phyloP scores from a whole-genome alignment of 2,113 vertebrate species.

The Chionis minor region DNA sequence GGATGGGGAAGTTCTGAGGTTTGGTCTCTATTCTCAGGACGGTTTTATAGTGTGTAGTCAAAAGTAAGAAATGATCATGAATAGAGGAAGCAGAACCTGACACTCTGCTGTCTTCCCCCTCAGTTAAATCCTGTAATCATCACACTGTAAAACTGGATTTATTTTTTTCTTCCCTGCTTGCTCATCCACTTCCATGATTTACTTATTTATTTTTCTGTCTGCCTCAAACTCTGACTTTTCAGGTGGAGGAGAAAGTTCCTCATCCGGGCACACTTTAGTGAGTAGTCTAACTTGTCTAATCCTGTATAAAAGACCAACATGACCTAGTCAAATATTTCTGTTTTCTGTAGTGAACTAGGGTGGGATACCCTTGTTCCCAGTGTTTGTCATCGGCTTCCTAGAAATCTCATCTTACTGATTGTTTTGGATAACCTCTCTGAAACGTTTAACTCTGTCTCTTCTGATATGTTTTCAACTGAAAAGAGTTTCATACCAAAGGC shows the following conservation, averaged over 20 bases:
- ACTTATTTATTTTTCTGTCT: background rate
- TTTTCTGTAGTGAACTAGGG: background rate
- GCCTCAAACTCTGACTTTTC: background rate
- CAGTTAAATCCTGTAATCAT: background rate
- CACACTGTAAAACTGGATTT: background rate
- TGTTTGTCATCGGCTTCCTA: background rate
- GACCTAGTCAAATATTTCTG: background rate
- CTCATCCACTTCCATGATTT: background rate
- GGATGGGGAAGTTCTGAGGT: background rate
- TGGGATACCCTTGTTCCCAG: background rate
- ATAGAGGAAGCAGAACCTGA: background rate
- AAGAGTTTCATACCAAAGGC: background rate
- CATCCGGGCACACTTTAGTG: background rate
- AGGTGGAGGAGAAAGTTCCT: background rate
- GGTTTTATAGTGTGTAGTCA: background rate
- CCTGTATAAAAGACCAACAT: background rate
- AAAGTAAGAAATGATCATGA: background rate
- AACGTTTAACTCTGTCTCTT: background rate
- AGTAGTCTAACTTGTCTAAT: background rate
- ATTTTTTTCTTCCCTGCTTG: background rate
- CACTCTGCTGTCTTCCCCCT: background rate
- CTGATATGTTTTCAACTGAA: background rate
- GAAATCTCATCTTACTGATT: background rate
- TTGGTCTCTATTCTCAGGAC: background rate
- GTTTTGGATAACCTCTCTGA: background rate